Evolutionary conservation across 2,113 vertebrate species (phyloP), one percentile per base, ranked within the genome.

Genomic region (Pteropus alecto): DNA sequence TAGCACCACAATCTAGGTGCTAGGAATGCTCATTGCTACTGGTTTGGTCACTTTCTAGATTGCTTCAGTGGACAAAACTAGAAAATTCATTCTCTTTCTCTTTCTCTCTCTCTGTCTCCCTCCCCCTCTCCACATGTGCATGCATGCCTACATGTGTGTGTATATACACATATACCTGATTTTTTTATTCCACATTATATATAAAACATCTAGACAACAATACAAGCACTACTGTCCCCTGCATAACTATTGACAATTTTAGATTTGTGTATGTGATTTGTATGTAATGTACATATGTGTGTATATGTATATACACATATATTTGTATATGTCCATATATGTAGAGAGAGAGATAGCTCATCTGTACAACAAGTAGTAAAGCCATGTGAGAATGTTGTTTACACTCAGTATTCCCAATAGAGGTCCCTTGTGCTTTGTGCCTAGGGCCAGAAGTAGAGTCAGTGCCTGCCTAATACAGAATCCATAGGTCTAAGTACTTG

Each of bases 161-260:
- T 51, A 51, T 51, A 51, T 4, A 51, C 51, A 51, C 51, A 51
- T 51, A 51, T 22, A 22, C 24, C 2, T 91, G 35, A 67, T 71
- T 71, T 88, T 86, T 92, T 94, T 90, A 90, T 93, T 14, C n/a
- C n/a, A 74, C 14, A n/a, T 61, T 95, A 61, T 93, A 63, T 81
- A 41, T 85, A 60, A 92, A 93, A 94, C n/a, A 65, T 56, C 14
- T 51, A 63, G 41, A 76, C 90, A 90, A 46, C 28, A 70, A 2
- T 79, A 68, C 74, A 16, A 77, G 22, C 18, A 68, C 22, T 88
- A 74, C 18, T 88, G 13, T 74, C 41, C 67, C 33, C 38, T 78
- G 65, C n/a, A 67, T 95, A 24, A 65, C 79, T 81, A 95, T 41
- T 95, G 30, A 84, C 58, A 73, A 54, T 60, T 88, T 94, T 83